Conservation (phyloP, 1,140 invertebrate genomes). For the Apis florea region DNA sequence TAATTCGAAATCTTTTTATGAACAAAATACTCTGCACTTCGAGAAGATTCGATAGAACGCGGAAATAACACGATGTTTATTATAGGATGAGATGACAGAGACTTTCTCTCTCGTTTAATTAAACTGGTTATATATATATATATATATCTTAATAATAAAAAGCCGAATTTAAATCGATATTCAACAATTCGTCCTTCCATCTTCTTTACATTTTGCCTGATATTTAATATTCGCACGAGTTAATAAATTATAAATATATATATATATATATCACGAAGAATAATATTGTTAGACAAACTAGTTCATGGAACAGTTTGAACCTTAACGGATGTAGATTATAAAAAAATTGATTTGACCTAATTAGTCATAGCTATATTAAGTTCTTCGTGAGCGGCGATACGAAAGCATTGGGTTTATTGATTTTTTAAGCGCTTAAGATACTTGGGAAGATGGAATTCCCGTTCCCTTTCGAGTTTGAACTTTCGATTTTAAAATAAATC, state of each 20-base stretch:
- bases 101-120: no score
- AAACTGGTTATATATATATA: no score
- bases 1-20: no score
- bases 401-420: slow-evolving; percentile 19
- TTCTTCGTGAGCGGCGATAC: slow-evolving; percentile 19
- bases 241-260: neutral
- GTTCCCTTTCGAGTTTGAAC: neutral
- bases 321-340: slow-evolving; percentile 25
- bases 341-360: slow-evolving; percentile 48
- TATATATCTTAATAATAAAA: no score
- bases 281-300: slow-evolving; percentile 1
- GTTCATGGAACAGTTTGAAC: slow-evolving; percentile 16
- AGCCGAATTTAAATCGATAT: no score
- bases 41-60: no score
- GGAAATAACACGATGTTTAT: no score
- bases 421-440: slow-evolving; percentile 8
- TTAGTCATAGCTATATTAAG: slow-evolving; percentile 41
- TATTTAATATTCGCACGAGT: no score
- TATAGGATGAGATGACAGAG: no score
- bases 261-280: neutral
- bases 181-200: no score
- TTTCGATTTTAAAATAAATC: neutral
- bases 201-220: no score
- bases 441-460: neutral
- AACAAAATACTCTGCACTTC: no score